Percentiles rank a stretch among this genome's conserved stretches.
These are phyloP conservation scores for Bombyx mori DNA, from an alignment of 1,140 invertebrate genomes.

Conservation along the genomic window ASM3026992v2 NC_085117.1:14570501-14571000, in stretches of 20 bases:
- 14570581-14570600: too few species aligned
- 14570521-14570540: too few species aligned
- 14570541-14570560: too few species aligned
- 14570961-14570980: too few species aligned
- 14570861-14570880: constrained; percentile 27
- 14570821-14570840: constrained; percentile 63
- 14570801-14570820: constrained; percentile 57
- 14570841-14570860: constrained; percentile 46
- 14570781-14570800: constrained; percentile 62
- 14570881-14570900: constrained; percentile 57
- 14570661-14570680: constrained; percentile 10
- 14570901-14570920: constrained; percentile 44
- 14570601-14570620: too few species aligned
- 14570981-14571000: too few species aligned
- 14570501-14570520: too few species aligned
- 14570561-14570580: too few species aligned
- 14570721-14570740: constrained; percentile 58
- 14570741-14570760: constrained; percentile 55
- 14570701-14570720: constrained; percentile 39
- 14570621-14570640: too few species aligned
- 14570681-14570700: constrained; percentile 46
- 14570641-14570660: too few species aligned
- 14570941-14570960: not conserved
- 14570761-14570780: constrained; percentile 48
- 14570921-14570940: not conserved